phyloP scores from a whole-genome alignment of 2,797 vertebrate genomes.

The Enteromius unitaeniatus region DNA sequence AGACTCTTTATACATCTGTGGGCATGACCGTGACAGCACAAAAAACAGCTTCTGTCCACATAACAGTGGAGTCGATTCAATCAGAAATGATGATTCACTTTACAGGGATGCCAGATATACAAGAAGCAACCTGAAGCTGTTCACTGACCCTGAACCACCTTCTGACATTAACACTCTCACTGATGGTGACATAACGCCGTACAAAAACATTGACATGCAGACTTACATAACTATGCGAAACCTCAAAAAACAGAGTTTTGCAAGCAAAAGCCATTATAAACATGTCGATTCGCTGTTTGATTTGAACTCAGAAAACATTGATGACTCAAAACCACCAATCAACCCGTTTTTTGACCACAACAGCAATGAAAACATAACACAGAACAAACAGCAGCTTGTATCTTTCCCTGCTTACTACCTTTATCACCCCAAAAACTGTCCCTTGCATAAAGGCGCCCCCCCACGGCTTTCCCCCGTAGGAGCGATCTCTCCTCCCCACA shows the following conservation, averaged over 20 bases:
- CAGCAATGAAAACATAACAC: conserved; percentile 49
- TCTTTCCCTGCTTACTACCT: conserved; percentile 76
- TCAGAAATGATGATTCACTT: conserved; percentile 72
- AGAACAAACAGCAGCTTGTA: conserved; percentile 70
- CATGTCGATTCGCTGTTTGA: conserved; percentile 56
- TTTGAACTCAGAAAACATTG: conserved; percentile 32
- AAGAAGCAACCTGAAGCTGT: conserved; percentile 37
- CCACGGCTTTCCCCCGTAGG: conserved; percentile 89
- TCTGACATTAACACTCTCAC: conserved; percentile 42
- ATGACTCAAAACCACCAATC: conserved; percentile 6
- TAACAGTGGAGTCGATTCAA: conserved; percentile 60
- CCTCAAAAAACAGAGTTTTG: conserved; percentile 44
- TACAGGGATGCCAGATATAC: conserved; percentile 59
- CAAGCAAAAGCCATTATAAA: conserved; percentile 54
- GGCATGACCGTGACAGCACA: conserved; percentile 13
- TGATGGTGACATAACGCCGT: conserved; percentile 75
- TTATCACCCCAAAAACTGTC: conserved; percentile 82
- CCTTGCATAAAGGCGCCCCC: conserved; percentile 79
- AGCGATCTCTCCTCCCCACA: conserved; percentile 85
- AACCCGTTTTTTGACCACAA: conserved; percentile 21
- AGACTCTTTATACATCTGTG: conserved; percentile 60
- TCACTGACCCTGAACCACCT: conserved; percentile 44
- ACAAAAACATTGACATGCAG: conserved; percentile 81
- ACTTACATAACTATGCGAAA: conserved; percentile 55
- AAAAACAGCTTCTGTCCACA: conserved; percentile 31